A percentile compares a stretch with the other conserved stretches of the same genome.
Evolutionary conservation across 1,140 invertebrate species (phyloP).

Genomic region (Tyrophagus putrescentiae): DNA sequence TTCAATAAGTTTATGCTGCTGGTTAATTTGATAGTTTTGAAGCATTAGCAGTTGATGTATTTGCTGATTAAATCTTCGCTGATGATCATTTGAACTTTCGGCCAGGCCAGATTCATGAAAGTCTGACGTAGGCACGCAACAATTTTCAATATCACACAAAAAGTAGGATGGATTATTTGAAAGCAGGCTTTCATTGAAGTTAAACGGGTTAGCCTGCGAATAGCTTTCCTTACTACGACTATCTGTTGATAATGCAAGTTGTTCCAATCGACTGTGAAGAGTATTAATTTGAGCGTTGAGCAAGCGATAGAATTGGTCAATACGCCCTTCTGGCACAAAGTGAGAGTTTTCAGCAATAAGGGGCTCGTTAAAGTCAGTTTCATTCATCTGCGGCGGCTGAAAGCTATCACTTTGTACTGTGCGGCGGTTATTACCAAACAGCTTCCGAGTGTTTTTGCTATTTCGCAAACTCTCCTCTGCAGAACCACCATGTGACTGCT

Average conservation of each 20-base stretch:
- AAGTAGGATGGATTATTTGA: no score
- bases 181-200: slow-evolving; percentile 1
- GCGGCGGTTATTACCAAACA: not conserved
- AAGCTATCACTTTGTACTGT: not conserved
- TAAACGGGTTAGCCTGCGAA: not conserved
- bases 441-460: slow-evolving; percentile 6
- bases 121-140: not conserved
- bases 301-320: not conserved
- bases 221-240: not conserved
- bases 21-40: slow-evolving; percentile 15
- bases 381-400: not conserved
- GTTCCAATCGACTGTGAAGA: not conserved
- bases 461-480: not conserved
- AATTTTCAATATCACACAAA: slow-evolving; percentile 3
- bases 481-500: not conserved
- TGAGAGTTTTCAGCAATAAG: not conserved
- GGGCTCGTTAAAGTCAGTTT: not conserved
- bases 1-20: slow-evolving; percentile 12
- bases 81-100: not conserved
- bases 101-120: not conserved
- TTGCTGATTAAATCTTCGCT: not conserved
- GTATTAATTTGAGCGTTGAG: not conserved
- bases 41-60: slow-evolving; percentile 11
- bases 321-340: not conserved
- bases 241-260: not conserved